phyloP scores from a whole-genome alignment of 2,113 vertebrate species.

The Peromyscus californicus region DNA sequence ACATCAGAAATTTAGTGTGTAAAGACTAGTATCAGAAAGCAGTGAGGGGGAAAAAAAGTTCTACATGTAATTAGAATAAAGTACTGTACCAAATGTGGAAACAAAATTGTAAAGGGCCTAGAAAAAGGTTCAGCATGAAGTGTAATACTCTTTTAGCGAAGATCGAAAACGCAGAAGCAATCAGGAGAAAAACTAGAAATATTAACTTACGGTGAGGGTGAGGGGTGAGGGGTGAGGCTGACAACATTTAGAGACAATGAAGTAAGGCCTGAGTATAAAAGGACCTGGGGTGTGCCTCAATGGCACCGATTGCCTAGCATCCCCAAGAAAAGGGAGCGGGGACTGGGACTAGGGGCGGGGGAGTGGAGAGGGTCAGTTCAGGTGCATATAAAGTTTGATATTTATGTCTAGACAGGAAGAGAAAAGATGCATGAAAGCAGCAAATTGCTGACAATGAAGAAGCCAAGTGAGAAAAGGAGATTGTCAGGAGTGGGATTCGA shows the following conservation, averaged over 20 bases:
- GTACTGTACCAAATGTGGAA: not conserved
- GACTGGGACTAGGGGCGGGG: not conserved
- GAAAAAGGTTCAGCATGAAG: not conserved
- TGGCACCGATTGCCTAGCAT: not conserved
- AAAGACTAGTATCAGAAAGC: not conserved
- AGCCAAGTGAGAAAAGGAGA: not conserved
- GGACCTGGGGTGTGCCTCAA: not conserved
- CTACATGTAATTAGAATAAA: not conserved
- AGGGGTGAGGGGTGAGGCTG: no score
- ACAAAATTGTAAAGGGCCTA: not conserved
- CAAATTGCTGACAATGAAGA: not conserved
- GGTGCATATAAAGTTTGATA: not conserved
- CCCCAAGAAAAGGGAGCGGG: not conserved
- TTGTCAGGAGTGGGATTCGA: constrained; percentile 7
- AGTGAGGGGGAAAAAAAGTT: not conserved
- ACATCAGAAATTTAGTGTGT: not conserved
- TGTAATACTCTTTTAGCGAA: not conserved
- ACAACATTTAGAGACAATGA: no score
- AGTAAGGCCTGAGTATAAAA: not conserved
- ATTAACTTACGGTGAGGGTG: not conserved
- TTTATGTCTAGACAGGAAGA: not conserved
- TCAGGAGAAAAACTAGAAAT: not conserved
- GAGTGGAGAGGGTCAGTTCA: not conserved
- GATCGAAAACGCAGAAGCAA: not conserved
- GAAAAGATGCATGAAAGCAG: not conserved